A percentile compares a stretch with the other conserved stretches of the same genome.
phyloP scores from a whole-genome alignment of 2,113 vertebrate genomes.

The Ahaetulla prasina region DNA sequence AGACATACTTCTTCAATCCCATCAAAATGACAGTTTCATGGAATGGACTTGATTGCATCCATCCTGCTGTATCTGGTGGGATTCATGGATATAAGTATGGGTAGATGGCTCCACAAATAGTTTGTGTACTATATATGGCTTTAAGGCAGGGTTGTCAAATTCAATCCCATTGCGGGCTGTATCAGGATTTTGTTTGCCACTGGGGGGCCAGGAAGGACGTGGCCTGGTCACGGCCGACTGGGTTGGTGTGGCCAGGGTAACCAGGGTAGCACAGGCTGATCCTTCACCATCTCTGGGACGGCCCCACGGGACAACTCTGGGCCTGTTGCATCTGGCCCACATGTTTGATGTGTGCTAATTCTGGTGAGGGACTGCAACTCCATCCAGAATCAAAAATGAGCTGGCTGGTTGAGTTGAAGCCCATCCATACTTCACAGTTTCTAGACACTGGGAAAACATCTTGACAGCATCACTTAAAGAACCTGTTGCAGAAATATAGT shows the following conservation, averaged over 20 bases:
- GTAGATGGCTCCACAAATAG: not conserved
- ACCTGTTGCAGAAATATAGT: not conserved
- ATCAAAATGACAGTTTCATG: not conserved
- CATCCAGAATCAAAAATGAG: not conserved
- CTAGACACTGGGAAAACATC: not conserved
- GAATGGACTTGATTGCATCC: not conserved
- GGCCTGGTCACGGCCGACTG: too few species aligned
- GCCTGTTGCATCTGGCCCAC: too few species aligned
- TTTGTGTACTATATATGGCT: not conserved
- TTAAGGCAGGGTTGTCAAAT: not conserved
- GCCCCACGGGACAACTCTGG: too few species aligned
- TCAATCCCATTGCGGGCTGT: too few species aligned
- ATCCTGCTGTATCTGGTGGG: not conserved
- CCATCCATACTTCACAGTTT: not conserved
- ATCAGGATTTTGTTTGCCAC: too few species aligned
- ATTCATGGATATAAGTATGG: not conserved
- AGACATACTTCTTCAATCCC: not conserved
- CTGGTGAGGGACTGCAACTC: not conserved
- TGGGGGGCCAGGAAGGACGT: accelerated
- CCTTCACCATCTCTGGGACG: accelerated
- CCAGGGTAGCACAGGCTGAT: too few species aligned
- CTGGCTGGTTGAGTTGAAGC: not conserved
- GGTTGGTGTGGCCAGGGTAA: too few species aligned
- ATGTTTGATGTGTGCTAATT: not conserved
- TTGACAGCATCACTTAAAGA: not conserved